A percentile compares a stretch with the other conserved stretches of the same genome.
Evolutionary conservation across 2,797 vertebrate genomes (phyloP).

Genomic region (Sebastes aleutianus): DNA sequence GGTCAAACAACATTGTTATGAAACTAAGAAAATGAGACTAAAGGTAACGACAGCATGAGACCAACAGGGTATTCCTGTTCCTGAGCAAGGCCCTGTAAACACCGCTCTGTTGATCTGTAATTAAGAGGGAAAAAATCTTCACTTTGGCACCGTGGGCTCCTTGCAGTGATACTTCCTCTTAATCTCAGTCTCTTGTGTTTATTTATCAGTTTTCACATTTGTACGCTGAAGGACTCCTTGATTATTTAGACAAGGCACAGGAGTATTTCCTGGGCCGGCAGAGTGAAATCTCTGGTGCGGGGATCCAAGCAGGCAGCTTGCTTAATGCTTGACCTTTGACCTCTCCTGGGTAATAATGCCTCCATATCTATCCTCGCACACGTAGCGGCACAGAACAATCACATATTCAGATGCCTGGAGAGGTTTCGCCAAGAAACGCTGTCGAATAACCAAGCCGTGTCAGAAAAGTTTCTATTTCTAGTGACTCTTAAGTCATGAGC

Average conservation of each 20-base stretch:
- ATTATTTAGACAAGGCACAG: slow-evolving; percentile 83
- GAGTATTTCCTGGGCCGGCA: slow-evolving; percentile 80
- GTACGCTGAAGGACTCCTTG: slow-evolving; percentile 81
- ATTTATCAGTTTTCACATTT: slow-evolving; percentile 84
- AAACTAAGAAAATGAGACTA: slow-evolving; percentile 73
- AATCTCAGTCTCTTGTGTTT: slow-evolving; percentile 81
- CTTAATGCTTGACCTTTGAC: slow-evolving; percentile 85
- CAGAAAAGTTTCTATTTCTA: slow-evolving; percentile 34
- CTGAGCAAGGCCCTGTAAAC: slow-evolving; percentile 61
- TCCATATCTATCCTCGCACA: slow-evolving; percentile 79
- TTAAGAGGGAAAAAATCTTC: slow-evolving; percentile 72
- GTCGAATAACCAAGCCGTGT: slow-evolving; percentile 33
- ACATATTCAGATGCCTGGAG: slow-evolving; percentile 74
- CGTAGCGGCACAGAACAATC: slow-evolving; percentile 74
- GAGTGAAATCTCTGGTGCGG: slow-evolving; percentile 78
- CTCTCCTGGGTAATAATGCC: slow-evolving; percentile 85
- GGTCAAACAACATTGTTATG: slow-evolving; percentile 84
- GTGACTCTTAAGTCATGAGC: neutral
- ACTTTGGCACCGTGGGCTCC: slow-evolving; percentile 66
- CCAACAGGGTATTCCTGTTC: slow-evolving; percentile 70
- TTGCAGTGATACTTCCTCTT: slow-evolving; percentile 64
- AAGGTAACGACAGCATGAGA: slow-evolving; percentile 73
- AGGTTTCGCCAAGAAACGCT: slow-evolving; percentile 61
- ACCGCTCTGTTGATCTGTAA: slow-evolving; percentile 64
- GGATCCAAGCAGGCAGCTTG: slow-evolving; percentile 79